These are phyloP conservation scores for Colletes collaris DNA, from an alignment of 2,888 invertebrate species.

Conservation along the genomic window DNA sequence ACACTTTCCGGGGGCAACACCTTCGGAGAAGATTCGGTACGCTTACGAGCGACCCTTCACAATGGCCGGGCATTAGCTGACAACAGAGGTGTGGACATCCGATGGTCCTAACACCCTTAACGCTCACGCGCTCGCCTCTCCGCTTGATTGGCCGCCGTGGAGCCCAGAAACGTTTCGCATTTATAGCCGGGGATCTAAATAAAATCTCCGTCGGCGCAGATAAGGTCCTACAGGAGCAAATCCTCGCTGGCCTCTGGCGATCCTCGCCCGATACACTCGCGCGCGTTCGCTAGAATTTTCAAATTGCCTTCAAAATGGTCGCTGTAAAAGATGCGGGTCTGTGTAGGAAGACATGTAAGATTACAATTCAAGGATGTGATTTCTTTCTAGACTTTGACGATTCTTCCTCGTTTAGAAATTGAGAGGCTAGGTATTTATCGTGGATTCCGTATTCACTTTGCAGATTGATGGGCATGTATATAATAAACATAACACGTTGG, in stretches of 20 bases:
- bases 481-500: no score
- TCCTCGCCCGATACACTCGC: conserved; percentile 2
- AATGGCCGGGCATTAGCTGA: conserved; percentile 80
- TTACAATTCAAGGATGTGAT: no score
- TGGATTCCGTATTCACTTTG: no score
- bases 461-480: no score
- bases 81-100: conserved; percentile 82
- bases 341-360: no score
- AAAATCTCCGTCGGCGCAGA: conserved; percentile 77
- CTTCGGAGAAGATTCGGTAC: conserved; percentile 68
- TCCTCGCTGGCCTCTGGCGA: conserved; percentile 9
- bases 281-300: background rate
- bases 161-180: conserved; percentile 75
- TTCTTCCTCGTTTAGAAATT: no score
- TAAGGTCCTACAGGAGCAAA: conserved; percentile 64
- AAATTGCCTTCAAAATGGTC: no score
- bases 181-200: conserved; percentile 81
- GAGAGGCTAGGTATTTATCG: no score
- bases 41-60: conserved; percentile 76
- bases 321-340: no score
- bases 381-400: no score
- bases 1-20: conserved; percentile 44
- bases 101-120: conserved; percentile 69
- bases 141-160: conserved; percentile 73
- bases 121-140: conserved; percentile 55